Base-by-base conservation (phyloP, 2,888 invertebrate species). In the Melipona beecheii region DNA sequence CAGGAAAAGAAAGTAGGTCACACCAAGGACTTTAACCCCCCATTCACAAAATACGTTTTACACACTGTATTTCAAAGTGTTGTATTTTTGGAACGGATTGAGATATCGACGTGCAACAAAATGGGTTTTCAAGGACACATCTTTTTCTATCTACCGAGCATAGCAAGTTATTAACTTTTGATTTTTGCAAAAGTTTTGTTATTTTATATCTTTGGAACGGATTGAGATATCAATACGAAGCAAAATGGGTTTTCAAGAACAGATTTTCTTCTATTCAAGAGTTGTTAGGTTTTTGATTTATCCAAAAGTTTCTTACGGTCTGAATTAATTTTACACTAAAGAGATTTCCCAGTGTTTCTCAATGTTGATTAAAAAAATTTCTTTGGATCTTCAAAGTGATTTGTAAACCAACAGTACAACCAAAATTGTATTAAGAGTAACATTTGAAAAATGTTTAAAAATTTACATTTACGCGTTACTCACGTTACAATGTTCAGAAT, bases 401-500 rank as follows among this genome's bases (percentile, higher is more conserved):
- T n/a, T 5, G 15, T 2, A 5, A 5, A 15, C n/a, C 43, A 43
- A 9, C 2, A 43, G 0, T 43, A 9, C 9, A 36, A 36, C 36
- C 9, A 43, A 43, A 43, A 43, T 43, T n/a, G 15, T 58, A 58
- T 58, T 15, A 58, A n/a, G 11, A 15, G n/a, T 56, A n/a, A 24
- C n/a, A n/a, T 58, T 58, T 52, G 52, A 21, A 52, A 52, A 6
- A 21, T 6, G 21, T 52, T 60, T 19, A 1, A 9, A 19, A 4
- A 60, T 60, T 60, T 27, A 27, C 9, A 17, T 60, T 27, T 27
- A 58, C n/a, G 15, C 2, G 24, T 58, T 75, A 85, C 95, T 93
- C 93, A 96, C 97, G 89, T 96, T 95, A 86, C 97, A 97, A 86
- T 95, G 95, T 36, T 93, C 91, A 2, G 94, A 90, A 71, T 94